phyloP scores from a whole-genome alignment of 2,888 invertebrate species.

The Eilema sororculum region DNA sequence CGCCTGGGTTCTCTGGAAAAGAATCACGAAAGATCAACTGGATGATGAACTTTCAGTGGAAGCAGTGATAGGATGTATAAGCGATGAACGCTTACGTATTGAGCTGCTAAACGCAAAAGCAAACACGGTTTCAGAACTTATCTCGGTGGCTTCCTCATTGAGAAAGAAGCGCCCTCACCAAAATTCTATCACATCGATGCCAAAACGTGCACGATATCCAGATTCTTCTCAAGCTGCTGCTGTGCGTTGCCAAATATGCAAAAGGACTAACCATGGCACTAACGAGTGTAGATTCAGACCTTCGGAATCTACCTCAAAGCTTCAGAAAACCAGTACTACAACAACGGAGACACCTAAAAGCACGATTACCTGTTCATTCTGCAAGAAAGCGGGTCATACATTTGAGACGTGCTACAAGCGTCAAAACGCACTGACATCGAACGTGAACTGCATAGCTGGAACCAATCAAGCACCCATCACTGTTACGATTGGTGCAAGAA shows the following conservation, averaged over 20 bases:
- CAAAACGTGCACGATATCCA: slow-evolving; percentile 2
- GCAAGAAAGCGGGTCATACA: too few species aligned
- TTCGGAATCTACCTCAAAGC: background rate
- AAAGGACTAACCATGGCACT: background rate
- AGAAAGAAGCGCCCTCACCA: background rate
- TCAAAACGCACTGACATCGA: too few species aligned
- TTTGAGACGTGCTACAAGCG: too few species aligned
- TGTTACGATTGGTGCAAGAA: too few species aligned
- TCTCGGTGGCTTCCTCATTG: slow-evolving; percentile 14
- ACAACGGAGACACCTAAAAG: too few species aligned
- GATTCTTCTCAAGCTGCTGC: background rate
- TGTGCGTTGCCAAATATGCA: slow-evolving; percentile 7
- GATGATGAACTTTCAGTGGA: slow-evolving; percentile 44
- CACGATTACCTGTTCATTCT: too few species aligned
- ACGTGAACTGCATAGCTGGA: too few species aligned
- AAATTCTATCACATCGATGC: background rate
- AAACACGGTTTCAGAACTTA: slow-evolving; percentile 5
- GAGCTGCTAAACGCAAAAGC: slow-evolving; percentile 47
- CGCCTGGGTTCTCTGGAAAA: slow-evolving; percentile 51
- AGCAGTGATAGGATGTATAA: slow-evolving; percentile 52
- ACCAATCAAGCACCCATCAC: too few species aligned
- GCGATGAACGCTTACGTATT: slow-evolving; percentile 47
- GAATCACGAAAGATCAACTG: slow-evolving; percentile 49
- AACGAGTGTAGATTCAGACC: slow-evolving; percentile 5
- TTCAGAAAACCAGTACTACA: too few species aligned